phyloP scores from a whole-genome alignment of 2,888 invertebrate genomes.

The Hofmannophila pseudospretella region DNA sequence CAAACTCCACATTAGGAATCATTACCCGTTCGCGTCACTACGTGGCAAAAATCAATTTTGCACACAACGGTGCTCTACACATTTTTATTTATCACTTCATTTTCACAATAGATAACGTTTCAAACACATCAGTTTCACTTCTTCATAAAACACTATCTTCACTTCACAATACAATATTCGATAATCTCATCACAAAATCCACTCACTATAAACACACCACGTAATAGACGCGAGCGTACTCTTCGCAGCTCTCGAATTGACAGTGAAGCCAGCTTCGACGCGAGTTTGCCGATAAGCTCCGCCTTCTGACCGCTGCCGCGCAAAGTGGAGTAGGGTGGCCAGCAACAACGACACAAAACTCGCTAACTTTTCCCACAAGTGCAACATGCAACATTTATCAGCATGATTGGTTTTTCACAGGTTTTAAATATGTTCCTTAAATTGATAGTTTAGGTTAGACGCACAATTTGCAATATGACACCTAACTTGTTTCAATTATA shows the following conservation, averaged over 20 bases:
- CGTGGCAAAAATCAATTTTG: slow-evolving; percentile 78
- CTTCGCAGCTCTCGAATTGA: slow-evolving; percentile 76
- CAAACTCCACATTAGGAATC: slow-evolving; percentile 94
- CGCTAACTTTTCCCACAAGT: neutral
- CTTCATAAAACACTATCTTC: slow-evolving; percentile 57
- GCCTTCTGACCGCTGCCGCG: slow-evolving; percentile 79
- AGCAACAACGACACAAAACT: slow-evolving; percentile 14
- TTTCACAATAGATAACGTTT: slow-evolving; percentile 59
- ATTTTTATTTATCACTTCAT: slow-evolving; percentile 69
- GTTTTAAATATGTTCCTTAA: no score
- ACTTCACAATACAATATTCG: slow-evolving; percentile 72
- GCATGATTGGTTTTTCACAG: no score
- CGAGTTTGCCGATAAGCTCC: slow-evolving; percentile 78
- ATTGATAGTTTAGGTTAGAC: no score
- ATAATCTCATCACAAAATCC: slow-evolving; percentile 72
- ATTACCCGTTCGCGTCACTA: slow-evolving; percentile 81
- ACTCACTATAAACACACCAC: slow-evolving; percentile 75
- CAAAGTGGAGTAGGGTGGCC: slow-evolving; percentile 72
- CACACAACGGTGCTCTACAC: slow-evolving; percentile 72
- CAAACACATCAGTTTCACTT: slow-evolving; percentile 61
- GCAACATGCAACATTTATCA: no score
- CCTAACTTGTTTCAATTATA: no score
- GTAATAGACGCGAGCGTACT: slow-evolving; percentile 74
- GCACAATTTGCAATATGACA: no score
- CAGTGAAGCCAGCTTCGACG: slow-evolving; percentile 74